These are phyloP conservation scores for Phrynocephalus forsythii DNA, from an alignment of 2,797 vertebrate genomes.

Conservation along the genomic window DNA sequence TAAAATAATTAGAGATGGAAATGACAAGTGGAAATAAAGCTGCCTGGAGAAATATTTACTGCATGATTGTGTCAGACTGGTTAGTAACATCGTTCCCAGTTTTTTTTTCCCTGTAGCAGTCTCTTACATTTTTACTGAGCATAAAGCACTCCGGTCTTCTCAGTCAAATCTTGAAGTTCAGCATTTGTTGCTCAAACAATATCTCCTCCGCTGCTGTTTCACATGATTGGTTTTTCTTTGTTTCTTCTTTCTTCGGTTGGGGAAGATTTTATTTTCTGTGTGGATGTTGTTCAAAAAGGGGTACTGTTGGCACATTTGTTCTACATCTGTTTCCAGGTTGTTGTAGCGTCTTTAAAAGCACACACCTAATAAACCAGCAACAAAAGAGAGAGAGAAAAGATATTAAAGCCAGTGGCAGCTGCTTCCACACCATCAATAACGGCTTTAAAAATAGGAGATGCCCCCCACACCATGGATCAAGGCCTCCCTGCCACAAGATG, in stretches of 20 bases:
- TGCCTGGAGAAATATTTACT: constrained; percentile 7
- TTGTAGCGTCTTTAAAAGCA: background rate
- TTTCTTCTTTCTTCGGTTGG: background rate
- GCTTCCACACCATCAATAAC: no score
- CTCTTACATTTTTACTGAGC: background rate
- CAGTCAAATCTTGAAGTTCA: constrained; percentile 3
- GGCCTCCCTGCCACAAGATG: no score
- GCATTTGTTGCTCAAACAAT: background rate
- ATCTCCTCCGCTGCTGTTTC: background rate
- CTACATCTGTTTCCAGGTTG: background rate
- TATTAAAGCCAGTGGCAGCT: background rate
- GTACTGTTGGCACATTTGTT: background rate
- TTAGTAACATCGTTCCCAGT: background rate
- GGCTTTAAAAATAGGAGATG: no score
- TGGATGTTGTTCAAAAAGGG: background rate
- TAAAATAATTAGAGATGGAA: constrained; percentile 41
- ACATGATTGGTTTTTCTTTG: background rate
- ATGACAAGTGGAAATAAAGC: constrained; percentile 27
- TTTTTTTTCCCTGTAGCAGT: background rate
- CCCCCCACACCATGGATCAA: no score
- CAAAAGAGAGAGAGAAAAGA: background rate
- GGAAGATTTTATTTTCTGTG: background rate
- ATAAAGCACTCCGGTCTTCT: background rate
- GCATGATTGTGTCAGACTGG: constrained; percentile 1
- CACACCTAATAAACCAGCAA: background rate